Evolutionary conservation across 2,113 vertebrate genomes (phyloP).

Genomic region (Corythaeola cristata): DNA sequence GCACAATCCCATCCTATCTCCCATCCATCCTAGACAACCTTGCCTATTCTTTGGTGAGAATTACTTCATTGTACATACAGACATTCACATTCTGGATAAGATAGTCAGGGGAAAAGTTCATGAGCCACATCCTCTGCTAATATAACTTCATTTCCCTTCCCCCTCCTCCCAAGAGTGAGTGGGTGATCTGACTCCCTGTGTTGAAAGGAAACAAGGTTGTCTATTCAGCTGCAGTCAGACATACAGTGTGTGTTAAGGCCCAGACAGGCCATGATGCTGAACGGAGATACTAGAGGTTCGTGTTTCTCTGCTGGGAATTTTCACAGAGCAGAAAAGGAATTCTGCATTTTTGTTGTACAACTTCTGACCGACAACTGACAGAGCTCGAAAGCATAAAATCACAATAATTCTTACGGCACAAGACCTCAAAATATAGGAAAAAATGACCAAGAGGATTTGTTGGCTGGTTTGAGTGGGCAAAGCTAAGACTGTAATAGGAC

Average conservation of each 20-base stretch:
- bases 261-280: constrained; percentile 15
- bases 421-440: neutral
- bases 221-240: constrained; percentile 47
- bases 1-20: neutral
- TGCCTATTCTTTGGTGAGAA: neutral
- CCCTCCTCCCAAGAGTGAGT: neutral
- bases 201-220: constrained; percentile 54
- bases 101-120: constrained; percentile 9
- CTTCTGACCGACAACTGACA: neutral
- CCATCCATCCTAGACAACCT: neutral
- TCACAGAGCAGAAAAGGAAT: constrained; percentile 1
- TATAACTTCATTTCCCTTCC: constrained; percentile 12
- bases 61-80: neutral
- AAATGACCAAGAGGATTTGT: neutral
- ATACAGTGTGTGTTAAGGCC: neutral
- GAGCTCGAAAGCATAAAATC: neutral
- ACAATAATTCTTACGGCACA: neutral
- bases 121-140: neutral
- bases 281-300: neutral
- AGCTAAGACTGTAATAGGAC: neutral
- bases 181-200: constrained; percentile 9
- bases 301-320: constrained; percentile 49
- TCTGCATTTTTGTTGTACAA: neutral
- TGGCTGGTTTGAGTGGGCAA: neutral
- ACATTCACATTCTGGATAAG: constrained; percentile 6